These are phyloP conservation scores for Papilio polytes DNA, from an alignment of 1,140 invertebrate genomes.

Conservation along the genomic window DNA sequence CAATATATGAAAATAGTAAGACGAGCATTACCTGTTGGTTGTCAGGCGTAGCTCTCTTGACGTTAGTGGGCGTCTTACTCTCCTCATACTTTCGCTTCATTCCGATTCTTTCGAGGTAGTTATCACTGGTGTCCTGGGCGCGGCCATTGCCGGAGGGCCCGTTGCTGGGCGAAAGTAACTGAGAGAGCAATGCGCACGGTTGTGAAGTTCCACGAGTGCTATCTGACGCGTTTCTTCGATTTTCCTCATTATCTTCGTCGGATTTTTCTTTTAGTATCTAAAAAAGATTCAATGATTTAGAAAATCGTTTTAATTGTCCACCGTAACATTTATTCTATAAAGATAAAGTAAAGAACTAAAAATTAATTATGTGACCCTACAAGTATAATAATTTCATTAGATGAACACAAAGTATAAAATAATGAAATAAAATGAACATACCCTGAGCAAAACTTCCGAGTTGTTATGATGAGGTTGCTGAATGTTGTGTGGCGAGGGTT, in stretches of 20 bases:
- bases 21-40: conserved; percentile 87
- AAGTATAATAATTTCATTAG: no score
- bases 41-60: conserved; percentile 84
- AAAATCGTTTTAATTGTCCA: neutral
- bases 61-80: conserved; percentile 80
- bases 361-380: no score
- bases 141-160: conserved; percentile 67
- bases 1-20: neutral
- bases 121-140: conserved; percentile 74
- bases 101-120: conserved; percentile 82
- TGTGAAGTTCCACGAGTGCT: conserved; percentile 84
- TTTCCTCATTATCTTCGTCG: conserved; percentile 90
- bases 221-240: conserved; percentile 62
- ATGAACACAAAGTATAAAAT: no score
- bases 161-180: conserved; percentile 89
- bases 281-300: conserved; percentile 34
- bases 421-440: conserved; percentile 42
- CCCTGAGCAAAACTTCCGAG: conserved; percentile 65
- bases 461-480: conserved; percentile 64
- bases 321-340: neutral
- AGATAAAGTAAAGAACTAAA: neutral
- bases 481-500: conserved; percentile 54
- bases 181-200: conserved; percentile 91
- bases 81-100: conserved; percentile 86
- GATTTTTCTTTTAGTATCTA: conserved; percentile 94